These are phyloP conservation scores for Ostrea denselamellosa DNA, from an alignment of 1,140 invertebrate genomes.

Conservation along the genomic window DNA sequence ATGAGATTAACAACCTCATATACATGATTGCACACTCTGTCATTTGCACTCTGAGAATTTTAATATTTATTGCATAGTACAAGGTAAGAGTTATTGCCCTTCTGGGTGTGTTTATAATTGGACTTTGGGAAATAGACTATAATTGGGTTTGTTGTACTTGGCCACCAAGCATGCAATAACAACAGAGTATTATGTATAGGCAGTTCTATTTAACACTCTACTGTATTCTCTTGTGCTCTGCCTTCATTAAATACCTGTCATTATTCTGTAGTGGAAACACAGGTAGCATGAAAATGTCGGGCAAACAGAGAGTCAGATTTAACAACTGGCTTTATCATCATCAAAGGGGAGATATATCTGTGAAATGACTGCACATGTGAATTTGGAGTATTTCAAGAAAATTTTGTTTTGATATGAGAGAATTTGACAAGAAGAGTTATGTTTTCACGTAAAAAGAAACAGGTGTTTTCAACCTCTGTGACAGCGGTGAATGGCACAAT, in stretches of 20 bases:
- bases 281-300: constrained; percentile 5
- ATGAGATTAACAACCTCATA: too few species aligned
- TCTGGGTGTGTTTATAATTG: not conserved
- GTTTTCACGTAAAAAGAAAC: constrained; percentile 59
- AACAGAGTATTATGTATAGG: constrained; percentile 16
- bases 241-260: constrained; percentile 35
- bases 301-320: not conserved
- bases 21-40: too few species aligned
- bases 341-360: constrained; percentile 7
- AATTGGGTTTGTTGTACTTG: constrained; percentile 16
- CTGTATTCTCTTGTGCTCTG: not conserved
- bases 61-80: not conserved
- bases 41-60: too few species aligned
- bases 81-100: constrained; percentile 6
- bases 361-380: not conserved
- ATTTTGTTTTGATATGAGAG: not conserved
- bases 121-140: constrained; percentile 55
- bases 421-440: constrained; percentile 10
- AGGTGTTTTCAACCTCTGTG: not conserved
- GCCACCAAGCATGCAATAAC: constrained; percentile 1
- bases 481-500: not conserved
- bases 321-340: not conserved
- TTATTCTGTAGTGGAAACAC: not conserved
- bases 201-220: not conserved
- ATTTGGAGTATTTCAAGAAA: not conserved